Percentiles rank a stretch among this genome's conserved stretches.
Evolutionary conservation across 53 echinoderm and acorn worm genomes (phyloP).

Genomic region (Crossaster papposus): DNA sequence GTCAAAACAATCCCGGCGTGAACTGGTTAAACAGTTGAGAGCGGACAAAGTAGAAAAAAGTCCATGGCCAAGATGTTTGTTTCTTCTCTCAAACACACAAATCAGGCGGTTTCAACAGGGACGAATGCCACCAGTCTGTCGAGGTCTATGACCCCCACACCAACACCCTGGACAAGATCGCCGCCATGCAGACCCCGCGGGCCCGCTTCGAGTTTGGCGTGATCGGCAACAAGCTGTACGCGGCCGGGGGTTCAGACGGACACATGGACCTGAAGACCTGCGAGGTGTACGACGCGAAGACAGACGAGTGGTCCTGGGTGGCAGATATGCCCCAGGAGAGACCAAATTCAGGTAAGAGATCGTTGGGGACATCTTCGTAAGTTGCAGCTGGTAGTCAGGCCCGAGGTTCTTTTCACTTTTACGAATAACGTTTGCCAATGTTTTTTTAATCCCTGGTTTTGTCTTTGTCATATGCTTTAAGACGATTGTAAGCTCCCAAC

Average conservation of each 20-base stretch:
- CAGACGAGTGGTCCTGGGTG: constrained; percentile 59
- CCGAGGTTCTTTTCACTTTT: too few relatives aligned
- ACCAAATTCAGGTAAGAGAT: constrained; percentile 83
- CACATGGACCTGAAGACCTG: constrained; percentile 77
- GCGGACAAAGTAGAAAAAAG: too few relatives aligned
- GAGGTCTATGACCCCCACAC: constrained; percentile 82
- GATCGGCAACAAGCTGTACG: constrained; percentile 70
- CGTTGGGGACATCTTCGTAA: not conserved
- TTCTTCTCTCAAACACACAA: not conserved
- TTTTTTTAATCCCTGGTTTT: too few relatives aligned
- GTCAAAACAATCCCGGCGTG: too few relatives aligned
- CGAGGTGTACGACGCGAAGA: constrained; percentile 75
- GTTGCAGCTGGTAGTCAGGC: not conserved
- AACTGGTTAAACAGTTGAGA: too few relatives aligned
- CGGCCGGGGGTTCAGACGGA: constrained; percentile 84
- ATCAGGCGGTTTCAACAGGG: constrained; percentile 88
- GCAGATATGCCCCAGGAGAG: constrained; percentile 80
- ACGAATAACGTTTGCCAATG: too few relatives aligned
- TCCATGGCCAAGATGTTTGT: too few relatives aligned
- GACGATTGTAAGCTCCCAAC: too few relatives aligned
- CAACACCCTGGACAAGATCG: constrained; percentile 77
- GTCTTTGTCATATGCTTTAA: too few relatives aligned
- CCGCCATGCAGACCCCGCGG: constrained; percentile 77
- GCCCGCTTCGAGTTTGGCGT: constrained; percentile 86
- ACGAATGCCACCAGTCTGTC: constrained; percentile 73